These are phyloP conservation scores for Drosophila mimica DNA, from an alignment of 2,888 invertebrate species.

Conservation along the genomic window DNA sequence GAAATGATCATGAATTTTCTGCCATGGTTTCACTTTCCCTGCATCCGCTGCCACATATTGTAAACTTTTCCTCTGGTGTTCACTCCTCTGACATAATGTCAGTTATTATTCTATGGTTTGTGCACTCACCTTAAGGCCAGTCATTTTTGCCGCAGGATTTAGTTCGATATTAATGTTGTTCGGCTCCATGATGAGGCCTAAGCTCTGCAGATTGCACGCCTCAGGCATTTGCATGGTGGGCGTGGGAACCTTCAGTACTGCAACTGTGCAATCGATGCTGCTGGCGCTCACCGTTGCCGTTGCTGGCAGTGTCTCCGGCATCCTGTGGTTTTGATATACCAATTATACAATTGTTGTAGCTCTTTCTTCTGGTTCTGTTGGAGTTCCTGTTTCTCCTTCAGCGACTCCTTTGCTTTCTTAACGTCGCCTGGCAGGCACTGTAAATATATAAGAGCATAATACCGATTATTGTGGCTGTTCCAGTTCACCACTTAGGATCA, in stretches of 20 bases:
- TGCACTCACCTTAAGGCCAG: slow-evolving; percentile 67
- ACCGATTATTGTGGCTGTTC: neutral
- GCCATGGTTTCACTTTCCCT: neutral
- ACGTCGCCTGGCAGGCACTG: slow-evolving; percentile 32
- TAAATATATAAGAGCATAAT: slow-evolving; percentile 5
- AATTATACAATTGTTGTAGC: slow-evolving; percentile 2
- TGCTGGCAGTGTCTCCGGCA: slow-evolving; percentile 77
- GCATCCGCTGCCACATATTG: neutral
- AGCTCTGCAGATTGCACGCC: slow-evolving; percentile 69
- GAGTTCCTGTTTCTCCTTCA: neutral
- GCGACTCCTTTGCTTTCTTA: slow-evolving; percentile 1
- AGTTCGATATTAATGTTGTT: slow-evolving; percentile 72
- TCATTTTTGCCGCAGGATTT: slow-evolving; percentile 64
- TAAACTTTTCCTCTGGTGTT: neutral
- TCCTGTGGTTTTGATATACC: slow-evolving; percentile 28
- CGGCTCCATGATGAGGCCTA: slow-evolving; percentile 75
- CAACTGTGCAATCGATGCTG: slow-evolving; percentile 75
- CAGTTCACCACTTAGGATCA: neutral
- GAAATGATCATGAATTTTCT: neutral
- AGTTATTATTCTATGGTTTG: neutral
- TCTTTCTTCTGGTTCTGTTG: neutral
- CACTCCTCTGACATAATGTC: no score
- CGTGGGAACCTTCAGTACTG: slow-evolving; percentile 73
- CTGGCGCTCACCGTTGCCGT: slow-evolving; percentile 74
- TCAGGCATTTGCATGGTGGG: slow-evolving; percentile 71